These are phyloP conservation scores for Nudaria mundana DNA, from an alignment of 2,888 invertebrate species.

Conservation along the genomic window DNA sequence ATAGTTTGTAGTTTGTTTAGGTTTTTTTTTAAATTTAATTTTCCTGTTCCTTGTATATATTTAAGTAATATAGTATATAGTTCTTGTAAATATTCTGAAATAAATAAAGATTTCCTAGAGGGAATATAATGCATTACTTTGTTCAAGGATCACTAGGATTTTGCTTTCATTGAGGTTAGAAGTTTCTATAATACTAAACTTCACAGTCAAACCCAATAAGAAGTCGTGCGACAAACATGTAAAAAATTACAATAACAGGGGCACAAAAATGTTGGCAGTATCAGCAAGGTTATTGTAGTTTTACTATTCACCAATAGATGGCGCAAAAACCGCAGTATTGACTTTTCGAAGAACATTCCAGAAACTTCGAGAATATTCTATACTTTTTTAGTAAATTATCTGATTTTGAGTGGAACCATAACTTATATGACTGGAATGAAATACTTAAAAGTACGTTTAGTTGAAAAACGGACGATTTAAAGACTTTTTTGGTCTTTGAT, in stretches of 20 bases:
- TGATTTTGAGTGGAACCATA: constrained; percentile 29
- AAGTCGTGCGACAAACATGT: too few species aligned
- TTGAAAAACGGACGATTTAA: not conserved
- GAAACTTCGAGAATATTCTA: constrained; percentile 61
- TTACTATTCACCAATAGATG: constrained; percentile 37
- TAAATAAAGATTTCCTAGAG: too few species aligned
- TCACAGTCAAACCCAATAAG: too few species aligned
- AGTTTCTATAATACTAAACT: not conserved
- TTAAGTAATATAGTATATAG: too few species aligned
- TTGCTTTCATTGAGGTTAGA: not conserved
- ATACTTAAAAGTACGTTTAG: not conserved
- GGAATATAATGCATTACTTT: too few species aligned
- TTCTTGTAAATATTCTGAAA: too few species aligned
- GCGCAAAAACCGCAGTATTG: constrained; percentile 24
- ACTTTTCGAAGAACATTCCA: constrained; percentile 37
- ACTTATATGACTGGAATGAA: not conserved
- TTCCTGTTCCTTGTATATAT: too few species aligned
- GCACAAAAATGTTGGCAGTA: constrained; percentile 44
- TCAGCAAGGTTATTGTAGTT: constrained; percentile 22
- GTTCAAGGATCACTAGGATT: too few species aligned
- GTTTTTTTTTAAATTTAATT: too few species aligned
- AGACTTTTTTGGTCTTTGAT: constrained; percentile 21
- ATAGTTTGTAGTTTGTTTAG: too few species aligned
- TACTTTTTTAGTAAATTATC: constrained; percentile 13
- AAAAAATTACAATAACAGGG: not conserved